phyloP scores from a whole-genome alignment of 2,797 vertebrate species.

The Paramormyrops hopkinsi region DNA sequence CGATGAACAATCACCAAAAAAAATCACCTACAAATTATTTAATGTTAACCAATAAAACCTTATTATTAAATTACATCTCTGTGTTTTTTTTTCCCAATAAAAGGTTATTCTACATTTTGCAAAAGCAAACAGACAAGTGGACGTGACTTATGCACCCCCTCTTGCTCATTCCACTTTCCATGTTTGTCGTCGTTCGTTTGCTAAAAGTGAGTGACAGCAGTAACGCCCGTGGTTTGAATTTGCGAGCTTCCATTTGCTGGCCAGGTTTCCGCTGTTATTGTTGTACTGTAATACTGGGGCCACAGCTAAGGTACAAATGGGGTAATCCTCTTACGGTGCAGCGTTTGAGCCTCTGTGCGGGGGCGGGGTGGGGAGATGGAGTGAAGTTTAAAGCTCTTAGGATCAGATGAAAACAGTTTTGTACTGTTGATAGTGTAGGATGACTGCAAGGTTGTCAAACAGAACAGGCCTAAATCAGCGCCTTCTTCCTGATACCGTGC shows the following conservation, averaged over 20 bases:
- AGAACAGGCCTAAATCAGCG: background rate
- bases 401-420: background rate
- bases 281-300: background rate
- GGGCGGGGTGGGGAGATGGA: slow-evolving; percentile 25
- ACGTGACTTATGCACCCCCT: background rate
- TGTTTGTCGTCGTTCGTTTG: background rate
- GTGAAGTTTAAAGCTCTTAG: background rate
- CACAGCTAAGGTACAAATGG: slow-evolving; percentile 6
- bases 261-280: background rate
- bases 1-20: background rate
- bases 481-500: background rate
- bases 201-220: background rate
- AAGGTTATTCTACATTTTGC: background rate
- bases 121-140: background rate
- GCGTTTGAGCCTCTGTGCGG: slow-evolving; percentile 30
- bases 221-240: background rate
- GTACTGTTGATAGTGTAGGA: background rate
- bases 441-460: background rate
- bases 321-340: slow-evolving; percentile 36
- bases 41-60: background rate
- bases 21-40: background rate
- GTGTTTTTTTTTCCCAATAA: background rate
- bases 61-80: background rate
- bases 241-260: background rate
- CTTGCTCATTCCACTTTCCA: background rate